These are phyloP conservation scores for Ceratitis capitata DNA, from an alignment of 1,140 invertebrate species.

Conservation along the genomic window DNA sequence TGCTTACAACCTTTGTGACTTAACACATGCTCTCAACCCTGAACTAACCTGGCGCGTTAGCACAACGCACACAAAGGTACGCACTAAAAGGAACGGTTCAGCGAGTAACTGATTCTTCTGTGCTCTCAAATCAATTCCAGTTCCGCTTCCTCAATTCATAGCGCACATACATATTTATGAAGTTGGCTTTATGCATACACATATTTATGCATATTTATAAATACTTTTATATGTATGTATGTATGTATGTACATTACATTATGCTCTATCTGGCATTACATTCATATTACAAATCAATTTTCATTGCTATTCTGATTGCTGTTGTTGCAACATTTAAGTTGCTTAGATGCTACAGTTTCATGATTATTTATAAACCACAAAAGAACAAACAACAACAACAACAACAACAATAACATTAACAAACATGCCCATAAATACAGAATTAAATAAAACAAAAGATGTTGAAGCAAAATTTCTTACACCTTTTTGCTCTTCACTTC, in stretches of 20 bases:
- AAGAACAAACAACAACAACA: neutral
- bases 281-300: slow-evolving; percentile 18
- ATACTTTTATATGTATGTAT: neutral
- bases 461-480: slow-evolving; percentile 1
- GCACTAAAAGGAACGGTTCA: neutral
- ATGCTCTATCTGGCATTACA: neutral
- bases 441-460: neutral
- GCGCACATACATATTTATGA: neutral
- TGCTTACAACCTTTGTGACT: no score
- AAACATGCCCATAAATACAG: neutral
- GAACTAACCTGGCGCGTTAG: neutral
- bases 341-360: slow-evolving; percentile 5
- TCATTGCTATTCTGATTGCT: no score
- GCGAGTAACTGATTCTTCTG: neutral
- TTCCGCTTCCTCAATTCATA: slow-evolving; percentile 1
- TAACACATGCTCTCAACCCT: neutral
- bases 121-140: neutral
- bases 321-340: neutral
- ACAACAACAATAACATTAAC: neutral
- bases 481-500: neutral
- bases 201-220: neutral
- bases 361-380: neutral
- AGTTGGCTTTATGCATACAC: neutral
- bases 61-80: neutral
- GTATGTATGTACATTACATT: no score